These are phyloP conservation scores for Nephrotoma flavescens DNA, from an alignment of 2,888 invertebrate genomes.

Conservation along the genomic window DNA sequence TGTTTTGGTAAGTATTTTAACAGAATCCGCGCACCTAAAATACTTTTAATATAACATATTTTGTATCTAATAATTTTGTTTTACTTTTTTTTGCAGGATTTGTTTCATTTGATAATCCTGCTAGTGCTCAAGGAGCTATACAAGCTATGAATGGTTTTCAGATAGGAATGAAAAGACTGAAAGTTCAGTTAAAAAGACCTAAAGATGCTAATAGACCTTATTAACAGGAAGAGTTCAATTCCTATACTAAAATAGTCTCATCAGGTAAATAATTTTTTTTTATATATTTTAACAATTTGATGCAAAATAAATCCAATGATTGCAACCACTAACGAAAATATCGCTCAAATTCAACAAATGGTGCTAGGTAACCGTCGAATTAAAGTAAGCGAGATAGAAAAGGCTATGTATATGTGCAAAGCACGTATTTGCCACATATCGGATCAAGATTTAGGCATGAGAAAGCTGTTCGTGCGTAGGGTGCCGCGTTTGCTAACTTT, in stretches of 20 bases:
- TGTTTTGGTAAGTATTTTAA: constrained; percentile 85
- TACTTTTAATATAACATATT: not conserved
- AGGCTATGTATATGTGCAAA: too few species aligned
- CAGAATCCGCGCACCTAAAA: not conserved
- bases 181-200: constrained; percentile 98
- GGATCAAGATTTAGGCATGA: too few species aligned
- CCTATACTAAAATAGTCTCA: constrained; percentile 11
- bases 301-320: not conserved
- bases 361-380: too few species aligned
- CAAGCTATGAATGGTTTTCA: constrained; percentile 99
- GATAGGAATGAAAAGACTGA: constrained; percentile 99
- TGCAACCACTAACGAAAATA: too few species aligned
- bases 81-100: constrained; percentile 54
- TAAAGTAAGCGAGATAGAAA: too few species aligned
- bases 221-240: constrained; percentile 54
- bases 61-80: not conserved
- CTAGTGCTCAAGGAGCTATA: constrained; percentile 95
- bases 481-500: too few species aligned
- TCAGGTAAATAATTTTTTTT: not conserved
- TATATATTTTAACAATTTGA: not conserved
- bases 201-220: constrained; percentile 97
- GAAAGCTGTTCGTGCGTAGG: too few species aligned
- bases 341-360: too few species aligned
- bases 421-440: too few species aligned
- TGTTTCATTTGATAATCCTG: constrained; percentile 98